Conservation (phyloP, 2,113 vertebrate genomes). For the Rhadina sibilatrix region DNA sequence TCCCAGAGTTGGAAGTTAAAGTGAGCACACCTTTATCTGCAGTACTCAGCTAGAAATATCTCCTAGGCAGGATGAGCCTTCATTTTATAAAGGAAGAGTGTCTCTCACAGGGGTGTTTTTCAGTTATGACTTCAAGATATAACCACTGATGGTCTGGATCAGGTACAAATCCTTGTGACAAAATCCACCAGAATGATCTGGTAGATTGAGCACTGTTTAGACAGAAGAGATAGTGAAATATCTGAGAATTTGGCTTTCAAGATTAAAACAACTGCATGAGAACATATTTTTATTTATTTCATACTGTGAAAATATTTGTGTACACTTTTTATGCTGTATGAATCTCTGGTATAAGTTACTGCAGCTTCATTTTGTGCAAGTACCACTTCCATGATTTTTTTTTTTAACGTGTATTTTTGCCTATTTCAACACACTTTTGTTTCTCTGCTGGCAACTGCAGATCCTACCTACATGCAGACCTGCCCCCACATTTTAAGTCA, state of each 20-base stretch:
- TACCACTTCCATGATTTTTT: accelerated
- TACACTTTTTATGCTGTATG: background rate
- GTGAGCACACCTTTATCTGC: background rate
- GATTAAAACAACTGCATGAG: background rate
- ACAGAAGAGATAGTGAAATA: background rate
- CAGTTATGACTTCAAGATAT: background rate
- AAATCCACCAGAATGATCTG: background rate
- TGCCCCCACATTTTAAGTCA: background rate
- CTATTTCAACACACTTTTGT: background rate
- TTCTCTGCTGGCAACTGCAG: background rate
- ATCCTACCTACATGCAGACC: background rate
- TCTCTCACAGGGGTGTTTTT: background rate
- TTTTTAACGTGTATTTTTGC: background rate
- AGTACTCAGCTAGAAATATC: background rate
- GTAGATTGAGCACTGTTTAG: background rate
- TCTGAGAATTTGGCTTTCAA: background rate
- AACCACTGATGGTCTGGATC: background rate
- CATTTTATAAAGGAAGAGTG: background rate
- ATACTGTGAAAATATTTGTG: background rate
- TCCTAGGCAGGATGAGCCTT: background rate
- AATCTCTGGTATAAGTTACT: background rate
- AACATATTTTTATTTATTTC: background rate
- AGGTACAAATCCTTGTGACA: background rate
- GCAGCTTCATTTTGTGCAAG: background rate
- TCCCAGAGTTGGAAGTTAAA: background rate